Base-by-base conservation (phyloP, 92 coral and sea anemone species). In the Actinernus sp. region DNA sequence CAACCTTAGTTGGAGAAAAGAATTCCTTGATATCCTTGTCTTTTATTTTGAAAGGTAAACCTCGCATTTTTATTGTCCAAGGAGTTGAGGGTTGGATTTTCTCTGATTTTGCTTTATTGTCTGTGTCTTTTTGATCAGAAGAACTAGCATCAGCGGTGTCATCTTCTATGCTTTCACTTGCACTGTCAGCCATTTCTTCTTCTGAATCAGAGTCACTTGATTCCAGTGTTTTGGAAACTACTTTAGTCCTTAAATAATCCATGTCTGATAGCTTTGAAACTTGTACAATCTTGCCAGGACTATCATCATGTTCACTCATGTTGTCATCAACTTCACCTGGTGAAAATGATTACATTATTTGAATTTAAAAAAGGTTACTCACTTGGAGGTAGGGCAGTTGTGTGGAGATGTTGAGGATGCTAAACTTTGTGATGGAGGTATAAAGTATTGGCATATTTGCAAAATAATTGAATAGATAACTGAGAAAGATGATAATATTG, bases 21-120 rank as follows among this genome's bases (percentile, higher is more conserved):
- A 94, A 94, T 34, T 91, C 92, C 26, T 1, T 69, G 52, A 94
- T 87, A 24, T 91, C 83, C 47, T 87, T 68, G 43, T 91, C 86
- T 58, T 87, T 91, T 9, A 76, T 71, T 49, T 71, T 76, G 68
- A 94, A 94, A 33, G 98, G 98, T 9, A 94, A 46, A 22, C 98
- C 98, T 68, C 95, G 81, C 88, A 94, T 76, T 54, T 94, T 94
- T 3, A 87, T 40, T 43, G 98, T 94, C 59, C 93, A 92, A 61
- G 34, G 44, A 19, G 39, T 30, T 45, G 50, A 18, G 28, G 58
- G 58, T 16, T 8, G 7, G 40, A 56, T 40, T 43, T 49, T 18
- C 36, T 40, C 78, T 52, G 44, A 30, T 10, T 66, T 49, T 27
- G 22, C 33, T 20, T 34, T 50, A 11, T 72, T 56, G 27, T 11